Evolutionary conservation across 1,140 invertebrate species (phyloP).

Genomic region (Solenopsis fugax): DNA sequence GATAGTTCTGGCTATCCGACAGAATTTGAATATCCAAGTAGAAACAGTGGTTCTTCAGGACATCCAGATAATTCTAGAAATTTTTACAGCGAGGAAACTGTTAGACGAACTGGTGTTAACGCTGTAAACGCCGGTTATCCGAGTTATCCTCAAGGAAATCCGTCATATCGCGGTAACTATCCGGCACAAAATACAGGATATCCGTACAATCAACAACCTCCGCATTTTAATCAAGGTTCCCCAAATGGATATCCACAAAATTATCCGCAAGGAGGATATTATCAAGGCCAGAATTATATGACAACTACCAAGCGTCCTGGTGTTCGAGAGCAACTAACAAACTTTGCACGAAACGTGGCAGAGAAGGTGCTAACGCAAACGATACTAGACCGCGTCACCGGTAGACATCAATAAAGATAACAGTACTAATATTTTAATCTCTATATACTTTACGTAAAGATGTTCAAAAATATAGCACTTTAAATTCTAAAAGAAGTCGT

Average conservation of each 20-base stretch:
- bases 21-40: conserved; percentile 38
- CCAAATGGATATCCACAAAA: conserved; percentile 69
- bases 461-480: conserved; percentile 7
- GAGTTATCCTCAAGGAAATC: conserved; percentile 19
- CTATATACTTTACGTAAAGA: background rate
- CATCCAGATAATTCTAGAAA: conserved; percentile 65
- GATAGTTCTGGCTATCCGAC: conserved; percentile 69
- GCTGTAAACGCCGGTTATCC: conserved; percentile 73
- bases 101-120: conserved; percentile 61
- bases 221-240: conserved; percentile 58
- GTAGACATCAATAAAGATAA: conserved; percentile 67
- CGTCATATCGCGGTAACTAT: background rate
- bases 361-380: conserved; percentile 78
- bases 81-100: conserved; percentile 55
- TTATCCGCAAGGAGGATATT: conserved; percentile 52
- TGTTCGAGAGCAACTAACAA: conserved; percentile 78
- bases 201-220: conserved; percentile 65
- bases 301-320: conserved; percentile 79
- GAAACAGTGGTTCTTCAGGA: background rate
- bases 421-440: background rate
- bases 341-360: conserved; percentile 80
- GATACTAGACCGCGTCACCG: conserved; percentile 80
- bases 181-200: conserved; percentile 40
- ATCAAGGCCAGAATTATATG: conserved; percentile 62
- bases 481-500: background rate